Evolutionary conservation across 2,888 invertebrate species (phyloP), one percentile per base, ranked within the genome.

Genomic region (Boloria selene): DNA sequence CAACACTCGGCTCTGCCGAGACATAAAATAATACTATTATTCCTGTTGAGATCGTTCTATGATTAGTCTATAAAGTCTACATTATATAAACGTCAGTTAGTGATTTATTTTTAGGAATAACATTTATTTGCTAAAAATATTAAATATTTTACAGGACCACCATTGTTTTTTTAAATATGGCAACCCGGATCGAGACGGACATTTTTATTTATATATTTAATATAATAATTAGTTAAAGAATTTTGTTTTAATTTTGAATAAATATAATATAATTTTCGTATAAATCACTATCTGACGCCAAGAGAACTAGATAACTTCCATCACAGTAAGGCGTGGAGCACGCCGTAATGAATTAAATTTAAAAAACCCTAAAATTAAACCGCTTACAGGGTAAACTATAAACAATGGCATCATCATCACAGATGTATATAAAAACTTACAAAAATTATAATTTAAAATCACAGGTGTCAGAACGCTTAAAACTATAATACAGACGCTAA

Each of bases 321-420:
- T 70, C 70, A 71, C 68, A 72, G 68, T 59, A 64, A 63, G 49
- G 65, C 64, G 56, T 64, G 55, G 51, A 52, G 44, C 56, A 45
- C 53, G 53, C 56, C 38, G 54, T 65, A 68, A 68, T 63, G 69
- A 69, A 72, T 70, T 62, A 59, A 59, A 70, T 74, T 61, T 63
- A 67, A 62, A 67, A 73, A 70, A 80, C 78, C 76, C 73, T 81
- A 83, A 84, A 80, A 75, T 79, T 81, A 84, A 81, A 80, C 82
- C 81, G 75, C 84, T 85, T 83, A 84, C 63, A 79, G 83, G 80
- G 79, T 79, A 80, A 60, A 47, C 61, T 64, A 73, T 72, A 76
- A 76, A 72, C 79, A 82, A 88, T 89, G 90, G 87, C 88, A 86
- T 87, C 83, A 79, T 70, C 85, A 91, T 91, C 90, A 91, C 91